Percentiles rank a stretch among this genome's conserved stretches.
Conservation (phyloP, 2,113 vertebrate species). For the Opisthocomus hoazin region DNA sequence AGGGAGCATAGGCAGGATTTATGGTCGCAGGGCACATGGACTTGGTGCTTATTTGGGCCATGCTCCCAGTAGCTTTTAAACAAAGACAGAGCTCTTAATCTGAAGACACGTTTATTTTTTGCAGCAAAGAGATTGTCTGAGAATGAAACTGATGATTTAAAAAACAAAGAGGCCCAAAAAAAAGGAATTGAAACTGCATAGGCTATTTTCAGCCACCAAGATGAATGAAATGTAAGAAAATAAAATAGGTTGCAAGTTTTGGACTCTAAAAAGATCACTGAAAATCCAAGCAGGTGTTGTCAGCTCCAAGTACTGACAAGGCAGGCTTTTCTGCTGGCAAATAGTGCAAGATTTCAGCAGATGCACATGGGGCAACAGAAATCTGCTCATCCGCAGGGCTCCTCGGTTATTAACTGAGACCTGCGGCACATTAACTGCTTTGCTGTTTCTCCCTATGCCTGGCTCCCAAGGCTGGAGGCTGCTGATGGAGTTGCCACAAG, state of each 20-base stretch:
- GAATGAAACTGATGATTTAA: not conserved
- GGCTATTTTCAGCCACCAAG: conserved; percentile 13
- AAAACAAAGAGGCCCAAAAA: not conserved
- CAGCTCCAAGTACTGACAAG: not conserved
- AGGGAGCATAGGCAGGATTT: not conserved
- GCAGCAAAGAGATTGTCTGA: not conserved
- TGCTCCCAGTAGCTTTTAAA: not conserved
- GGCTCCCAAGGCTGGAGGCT: not conserved
- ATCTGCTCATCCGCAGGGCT: not conserved
- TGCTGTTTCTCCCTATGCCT: not conserved
- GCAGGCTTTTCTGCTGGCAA: not conserved
- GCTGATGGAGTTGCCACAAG: not conserved
- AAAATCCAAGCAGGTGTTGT: conserved; percentile 14
- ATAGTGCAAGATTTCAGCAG: not conserved
- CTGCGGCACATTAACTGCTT: rapidly evolving
- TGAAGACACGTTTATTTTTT: not conserved
- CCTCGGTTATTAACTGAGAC: not conserved
- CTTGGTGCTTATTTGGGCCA: not conserved
- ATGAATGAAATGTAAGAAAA: conserved; percentile 41
- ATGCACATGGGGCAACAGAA: not conserved
- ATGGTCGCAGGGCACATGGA: not conserved
- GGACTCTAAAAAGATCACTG: not conserved
- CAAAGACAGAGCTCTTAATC: not conserved
- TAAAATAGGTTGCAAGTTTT: not conserved
- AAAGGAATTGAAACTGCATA: not conserved